Evolutionary conservation across 1,140 invertebrate species (phyloP).

Genomic region (Chrysoperla carnea): DNA sequence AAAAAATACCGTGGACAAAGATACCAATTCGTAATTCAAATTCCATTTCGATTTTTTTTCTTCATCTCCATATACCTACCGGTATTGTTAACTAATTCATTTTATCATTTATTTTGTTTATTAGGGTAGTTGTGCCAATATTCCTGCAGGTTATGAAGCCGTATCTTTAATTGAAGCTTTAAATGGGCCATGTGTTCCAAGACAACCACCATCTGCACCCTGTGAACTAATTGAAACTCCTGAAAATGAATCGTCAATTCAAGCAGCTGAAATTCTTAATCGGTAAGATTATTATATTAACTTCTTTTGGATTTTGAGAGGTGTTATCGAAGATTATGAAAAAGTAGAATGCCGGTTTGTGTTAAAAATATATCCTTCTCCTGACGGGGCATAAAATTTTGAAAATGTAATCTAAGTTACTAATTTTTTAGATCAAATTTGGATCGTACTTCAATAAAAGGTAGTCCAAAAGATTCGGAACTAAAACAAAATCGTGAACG

Average conservation of each 20-base stretch:
- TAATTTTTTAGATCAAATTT: constrained; percentile 38
- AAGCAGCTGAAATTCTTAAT: constrained; percentile 50
- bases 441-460: constrained; percentile 11
- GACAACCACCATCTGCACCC: constrained; percentile 31
- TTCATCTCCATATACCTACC: too few relatives aligned
- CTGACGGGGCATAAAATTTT: too few relatives aligned
- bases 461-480: constrained; percentile 15
- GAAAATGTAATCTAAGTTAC: too few relatives aligned
- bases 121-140: constrained; percentile 54
- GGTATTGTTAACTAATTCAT: too few relatives aligned
- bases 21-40: too few relatives aligned
- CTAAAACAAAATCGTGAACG: constrained; percentile 13
- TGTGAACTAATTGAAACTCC: constrained; percentile 26
- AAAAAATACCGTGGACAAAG: neutral
- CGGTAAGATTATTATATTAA: constrained; percentile 22
- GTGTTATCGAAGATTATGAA: too few relatives aligned
- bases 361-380: too few relatives aligned
- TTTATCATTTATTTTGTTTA: constrained; percentile 3
- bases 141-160: constrained; percentile 85
- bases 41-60: too few relatives aligned
- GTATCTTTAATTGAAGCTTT: constrained; percentile 94
- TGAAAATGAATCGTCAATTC: constrained; percentile 23
- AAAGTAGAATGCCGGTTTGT: too few relatives aligned
- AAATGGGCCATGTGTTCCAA: constrained; percentile 71
- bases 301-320: too few relatives aligned